phyloP scores from a whole-genome alignment of 2,797 vertebrate genomes.

The Menidia menidia region DNA sequence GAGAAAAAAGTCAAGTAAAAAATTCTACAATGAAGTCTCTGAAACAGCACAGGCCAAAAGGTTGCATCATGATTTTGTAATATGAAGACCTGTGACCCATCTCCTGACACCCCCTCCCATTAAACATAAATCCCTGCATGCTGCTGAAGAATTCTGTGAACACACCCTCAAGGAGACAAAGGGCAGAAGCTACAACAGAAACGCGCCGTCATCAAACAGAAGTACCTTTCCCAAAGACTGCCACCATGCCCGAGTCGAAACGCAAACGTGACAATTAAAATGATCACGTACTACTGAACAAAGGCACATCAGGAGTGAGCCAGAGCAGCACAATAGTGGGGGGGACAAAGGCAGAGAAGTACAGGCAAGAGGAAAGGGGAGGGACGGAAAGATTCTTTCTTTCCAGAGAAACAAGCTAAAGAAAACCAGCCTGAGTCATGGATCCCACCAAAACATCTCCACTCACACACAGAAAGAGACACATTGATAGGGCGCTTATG shows the following conservation, averaged over 20 bases:
- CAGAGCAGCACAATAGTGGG: slow-evolving; percentile 32
- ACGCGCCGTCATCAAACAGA: slow-evolving; percentile 32
- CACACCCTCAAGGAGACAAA: slow-evolving; percentile 16
- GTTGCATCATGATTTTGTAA: neutral
- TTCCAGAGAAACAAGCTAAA: slow-evolving; percentile 71
- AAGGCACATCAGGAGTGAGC: slow-evolving; percentile 23
- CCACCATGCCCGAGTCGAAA: slow-evolving; percentile 59
- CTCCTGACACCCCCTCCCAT: neutral
- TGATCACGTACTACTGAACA: slow-evolving; percentile 29
- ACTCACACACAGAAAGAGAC: slow-evolving; percentile 36
- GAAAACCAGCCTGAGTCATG: slow-evolving; percentile 81
- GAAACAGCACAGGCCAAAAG: neutral
- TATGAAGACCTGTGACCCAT: neutral
- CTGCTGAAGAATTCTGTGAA: slow-evolving; percentile 32
- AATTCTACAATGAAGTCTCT: neutral
- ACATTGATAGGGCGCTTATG: slow-evolving; percentile 18
- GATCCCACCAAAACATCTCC: slow-evolving; percentile 50
- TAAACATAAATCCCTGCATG: slow-evolving; percentile 4
- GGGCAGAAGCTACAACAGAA: slow-evolving; percentile 14
- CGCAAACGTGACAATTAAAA: slow-evolving; percentile 39
- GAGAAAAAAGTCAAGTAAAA: neutral
- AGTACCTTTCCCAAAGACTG: slow-evolving; percentile 62
- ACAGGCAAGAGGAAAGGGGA: slow-evolving; percentile 63
- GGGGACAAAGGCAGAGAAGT: slow-evolving; percentile 18
- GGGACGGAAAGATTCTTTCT: slow-evolving; percentile 67